Evolutionary conservation across 2,797 vertebrate species (phyloP).

Genomic region (Anomalospiza imberbis): DNA sequence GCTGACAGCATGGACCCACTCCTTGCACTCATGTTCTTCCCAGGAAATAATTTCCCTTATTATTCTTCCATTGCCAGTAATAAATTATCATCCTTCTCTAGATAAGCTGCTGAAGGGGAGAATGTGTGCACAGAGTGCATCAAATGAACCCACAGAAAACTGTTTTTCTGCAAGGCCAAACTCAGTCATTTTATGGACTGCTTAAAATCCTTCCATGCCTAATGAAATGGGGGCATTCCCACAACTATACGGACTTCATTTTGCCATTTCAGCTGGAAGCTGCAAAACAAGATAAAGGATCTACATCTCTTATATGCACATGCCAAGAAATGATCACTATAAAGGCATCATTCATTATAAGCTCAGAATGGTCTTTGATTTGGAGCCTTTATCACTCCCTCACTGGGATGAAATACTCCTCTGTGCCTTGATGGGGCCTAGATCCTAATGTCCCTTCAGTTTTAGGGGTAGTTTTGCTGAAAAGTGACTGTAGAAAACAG

Average conservation of each 20-base stretch:
- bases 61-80: conserved; percentile 23
- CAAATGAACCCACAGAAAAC: background rate
- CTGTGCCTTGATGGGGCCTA: background rate
- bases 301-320: background rate
- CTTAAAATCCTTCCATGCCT: background rate
- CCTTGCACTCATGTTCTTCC: background rate
- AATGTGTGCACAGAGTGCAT: background rate
- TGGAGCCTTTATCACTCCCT: background rate
- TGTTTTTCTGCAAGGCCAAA: conserved; percentile 3
- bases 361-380: background rate
- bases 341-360: conserved; percentile 27
- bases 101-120: background rate
- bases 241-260: background rate
- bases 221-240: background rate
- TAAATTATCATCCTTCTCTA: conserved; percentile 16
- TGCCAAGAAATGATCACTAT: background rate
- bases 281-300: background rate
- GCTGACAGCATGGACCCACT: conserved; percentile 11
- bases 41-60: conserved; percentile 37
- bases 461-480: background rate
- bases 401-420: background rate
- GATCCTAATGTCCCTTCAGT: background rate
- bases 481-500: background rate
- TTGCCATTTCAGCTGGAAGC: conserved; percentile 16
- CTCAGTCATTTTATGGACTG: background rate